Percentiles rank a stretch among this genome's conserved stretches.
Evolutionary conservation across 2,113 vertebrate species (phyloP).

Genomic region (Pyxicephalus adspersus): DNA sequence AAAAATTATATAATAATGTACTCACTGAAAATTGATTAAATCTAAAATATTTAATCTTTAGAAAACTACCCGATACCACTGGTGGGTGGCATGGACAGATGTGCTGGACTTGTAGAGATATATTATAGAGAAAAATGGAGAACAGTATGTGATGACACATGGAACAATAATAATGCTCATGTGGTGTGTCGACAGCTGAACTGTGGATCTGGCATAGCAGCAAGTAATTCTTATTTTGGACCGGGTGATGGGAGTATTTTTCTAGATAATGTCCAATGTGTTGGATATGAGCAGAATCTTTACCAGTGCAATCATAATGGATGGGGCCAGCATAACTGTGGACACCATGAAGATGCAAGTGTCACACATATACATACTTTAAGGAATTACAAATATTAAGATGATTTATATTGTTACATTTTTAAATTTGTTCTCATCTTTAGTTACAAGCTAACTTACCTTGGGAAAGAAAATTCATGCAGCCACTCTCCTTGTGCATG

Average conservation of each 20-base stretch:
- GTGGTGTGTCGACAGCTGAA: conserved; percentile 43
- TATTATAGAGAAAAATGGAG: conserved; percentile 18
- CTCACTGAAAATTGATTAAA: neutral
- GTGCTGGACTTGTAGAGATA: conserved; percentile 38
- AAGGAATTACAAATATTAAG: no score
- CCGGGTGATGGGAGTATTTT: conserved; percentile 24
- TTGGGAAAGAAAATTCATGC: no score
- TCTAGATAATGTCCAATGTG: conserved; percentile 9
- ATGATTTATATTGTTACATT: no score
- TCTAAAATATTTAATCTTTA: neutral
- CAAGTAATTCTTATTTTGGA: conserved; percentile 27
- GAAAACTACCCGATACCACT: neutral
- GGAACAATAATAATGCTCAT: conserved; percentile 1
- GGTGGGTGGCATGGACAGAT: neutral
- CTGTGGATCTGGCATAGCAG: conserved; percentile 16
- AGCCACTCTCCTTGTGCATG: no score
- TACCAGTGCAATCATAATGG: neutral
- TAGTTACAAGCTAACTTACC: no score
- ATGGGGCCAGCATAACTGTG: conserved; percentile 15
- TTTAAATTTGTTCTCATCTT: no score
- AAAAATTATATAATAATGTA: no score
- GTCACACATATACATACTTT: neutral
- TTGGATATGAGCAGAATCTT: conserved; percentile 18
- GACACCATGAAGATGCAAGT: conserved; percentile 39
- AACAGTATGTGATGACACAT: conserved; percentile 35